Base-by-base conservation (phyloP, 2,797 vertebrate genomes). In the Amazonetta brasiliensis region DNA sequence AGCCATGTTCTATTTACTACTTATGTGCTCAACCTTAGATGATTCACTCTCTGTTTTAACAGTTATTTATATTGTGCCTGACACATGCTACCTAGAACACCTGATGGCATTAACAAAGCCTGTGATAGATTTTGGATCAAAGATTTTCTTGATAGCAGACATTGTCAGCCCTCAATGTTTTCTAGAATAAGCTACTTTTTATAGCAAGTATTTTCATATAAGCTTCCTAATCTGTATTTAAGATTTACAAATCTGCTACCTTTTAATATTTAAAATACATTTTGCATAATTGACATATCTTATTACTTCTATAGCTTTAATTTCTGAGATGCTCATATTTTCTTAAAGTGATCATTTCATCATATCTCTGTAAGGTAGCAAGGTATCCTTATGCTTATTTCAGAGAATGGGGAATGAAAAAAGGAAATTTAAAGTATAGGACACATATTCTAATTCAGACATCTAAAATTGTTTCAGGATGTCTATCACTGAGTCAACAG, bases 231-330 rank as follows among this genome's bases (percentile, higher is more conserved):
- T 82, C 84, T 71, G 16, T 85, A 26, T 31, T 2, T 72, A 74
- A 83, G 58, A 68, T 84, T 90, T 80, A 83, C 60, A 91, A 84
- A 93, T 28, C 28, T 67, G 6, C 26, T 85, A 18, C 19, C 44
- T 95, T 95, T 91, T 91, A 85, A 81, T 81, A 44, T 91, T 83
- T 37, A 62, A 93, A 93, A 82, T 72, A 37, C 39, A 80, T 74
- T 92, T 82, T 77, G 28, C 28, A 41, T 12, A n/a, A 89, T 58
- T 35, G 68, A 54, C 63, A 10, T 83, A 77, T 85, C 74, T 71
- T 84, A 23, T 54, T 89, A 77, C 62, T 33, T 30, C n/a, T 50
- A 77, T 0, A 2, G 48, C 33, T 94, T 87, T 80, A 71, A 84
- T 84, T 95, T 92, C 39, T 75, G 64, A 64, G 23, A 46, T 50